phyloP scores from a whole-genome alignment of 2,888 invertebrate genomes.

The Micoletzkya japonica region DNA sequence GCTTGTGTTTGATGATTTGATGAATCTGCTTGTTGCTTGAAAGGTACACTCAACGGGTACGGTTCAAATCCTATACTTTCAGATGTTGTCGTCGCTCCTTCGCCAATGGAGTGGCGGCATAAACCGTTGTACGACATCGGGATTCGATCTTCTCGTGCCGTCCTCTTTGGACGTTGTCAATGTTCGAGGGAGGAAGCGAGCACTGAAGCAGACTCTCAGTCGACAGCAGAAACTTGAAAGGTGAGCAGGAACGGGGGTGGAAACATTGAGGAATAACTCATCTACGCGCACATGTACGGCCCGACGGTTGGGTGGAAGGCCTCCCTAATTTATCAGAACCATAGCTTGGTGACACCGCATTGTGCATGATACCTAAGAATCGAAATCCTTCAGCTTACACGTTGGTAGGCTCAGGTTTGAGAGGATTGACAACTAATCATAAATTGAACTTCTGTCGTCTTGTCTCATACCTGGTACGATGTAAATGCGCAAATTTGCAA shows the following conservation, averaged over 20 bases:
- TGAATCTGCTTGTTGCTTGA: neutral
- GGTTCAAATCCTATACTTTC: neutral
- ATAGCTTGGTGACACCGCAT: no score
- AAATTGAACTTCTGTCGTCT: neutral
- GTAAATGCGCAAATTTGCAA: no score
- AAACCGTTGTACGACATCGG: neutral
- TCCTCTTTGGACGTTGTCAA: constrained; percentile 3
- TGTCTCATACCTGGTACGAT: neutral
- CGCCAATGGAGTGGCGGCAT: constrained; percentile 15
- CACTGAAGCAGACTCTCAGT: constrained; percentile 52
- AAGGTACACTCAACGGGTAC: no score
- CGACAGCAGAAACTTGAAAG: constrained; percentile 51
- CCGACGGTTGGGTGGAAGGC: no score
- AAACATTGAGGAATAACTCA: no score
- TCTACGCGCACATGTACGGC: no score
- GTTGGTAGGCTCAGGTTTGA: no score
- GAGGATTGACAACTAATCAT: no score
- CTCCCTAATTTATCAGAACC: no score
- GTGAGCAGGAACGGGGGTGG: no score
- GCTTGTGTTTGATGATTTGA: neutral
- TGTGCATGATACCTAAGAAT: no score
- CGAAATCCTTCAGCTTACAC: no score
- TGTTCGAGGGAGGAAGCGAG: constrained; percentile 51
- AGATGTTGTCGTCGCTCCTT: constrained; percentile 20
- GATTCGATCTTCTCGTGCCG: constrained; percentile 20